Conservation (phyloP, 2,888 invertebrate species). For the Mesoligia furuncula region DNA sequence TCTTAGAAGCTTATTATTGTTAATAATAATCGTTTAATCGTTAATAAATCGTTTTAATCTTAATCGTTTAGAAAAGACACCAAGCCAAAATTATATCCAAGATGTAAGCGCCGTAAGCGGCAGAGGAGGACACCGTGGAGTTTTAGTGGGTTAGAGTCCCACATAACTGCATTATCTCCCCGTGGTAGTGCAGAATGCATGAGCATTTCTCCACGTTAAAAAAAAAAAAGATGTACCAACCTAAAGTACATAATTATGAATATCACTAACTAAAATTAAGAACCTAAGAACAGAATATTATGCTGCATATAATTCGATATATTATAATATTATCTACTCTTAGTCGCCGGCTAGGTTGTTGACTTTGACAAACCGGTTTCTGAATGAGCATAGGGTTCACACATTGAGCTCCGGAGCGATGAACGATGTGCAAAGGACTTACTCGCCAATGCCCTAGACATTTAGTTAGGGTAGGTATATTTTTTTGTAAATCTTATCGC, state of each 20-base stretch:
- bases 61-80: too few species aligned
- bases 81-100: too few species aligned
- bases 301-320: neutral
- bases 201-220: too few species aligned
- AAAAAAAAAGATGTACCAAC: too few species aligned
- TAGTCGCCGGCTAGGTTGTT: constrained; percentile 38
- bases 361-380: constrained; percentile 50
- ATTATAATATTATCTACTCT: neutral
- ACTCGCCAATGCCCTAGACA: constrained; percentile 10
- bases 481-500: constrained; percentile 8
- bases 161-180: too few species aligned
- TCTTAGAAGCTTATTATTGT: too few species aligned
- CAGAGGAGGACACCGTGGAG: too few species aligned
- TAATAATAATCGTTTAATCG: too few species aligned
- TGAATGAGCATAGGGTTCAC: constrained; percentile 40
- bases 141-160: too few species aligned
- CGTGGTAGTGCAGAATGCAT: too few species aligned
- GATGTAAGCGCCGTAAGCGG: too few species aligned
- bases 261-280: neutral
- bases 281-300: neutral
- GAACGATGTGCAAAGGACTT: constrained; percentile 44
- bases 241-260: neutral
- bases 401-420: constrained; percentile 38
- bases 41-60: too few species aligned
- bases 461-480: neutral